phyloP scores from a whole-genome alignment of 1,140 invertebrate species.

The Diplogasteroides magnus region DNA sequence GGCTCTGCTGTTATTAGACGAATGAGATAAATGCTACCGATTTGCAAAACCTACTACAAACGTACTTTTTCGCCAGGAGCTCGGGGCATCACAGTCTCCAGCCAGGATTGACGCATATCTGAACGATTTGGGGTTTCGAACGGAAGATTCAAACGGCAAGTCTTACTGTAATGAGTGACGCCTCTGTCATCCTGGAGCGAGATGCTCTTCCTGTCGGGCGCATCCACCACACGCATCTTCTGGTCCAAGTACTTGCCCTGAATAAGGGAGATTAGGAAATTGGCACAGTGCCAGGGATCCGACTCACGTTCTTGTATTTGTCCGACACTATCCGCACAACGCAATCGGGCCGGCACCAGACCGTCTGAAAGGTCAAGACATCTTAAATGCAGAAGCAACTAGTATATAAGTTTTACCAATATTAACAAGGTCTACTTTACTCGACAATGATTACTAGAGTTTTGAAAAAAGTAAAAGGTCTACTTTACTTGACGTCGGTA shows the following conservation, averaged over 20 bases:
- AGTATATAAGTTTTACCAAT: neutral
- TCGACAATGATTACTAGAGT: too few species aligned
- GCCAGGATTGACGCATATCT: conserved; percentile 19
- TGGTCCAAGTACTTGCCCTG: conserved; percentile 17
- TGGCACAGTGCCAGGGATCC: too few species aligned
- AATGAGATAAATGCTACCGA: too few species aligned
- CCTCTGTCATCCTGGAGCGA: conserved; percentile 26
- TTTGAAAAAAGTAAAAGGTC: too few species aligned
- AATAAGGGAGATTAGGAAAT: too few species aligned
- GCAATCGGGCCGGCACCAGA: neutral
- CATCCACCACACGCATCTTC: conserved; percentile 28
- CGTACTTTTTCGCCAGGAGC: conserved; percentile 7
- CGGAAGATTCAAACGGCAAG: neutral
- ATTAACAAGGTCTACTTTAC: neutral
- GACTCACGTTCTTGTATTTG: neutral
- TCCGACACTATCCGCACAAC: neutral
- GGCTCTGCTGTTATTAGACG: too few species aligned
- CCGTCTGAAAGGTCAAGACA: neutral
- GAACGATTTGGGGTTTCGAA: neutral
- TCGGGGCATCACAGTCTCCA: conserved; percentile 28
- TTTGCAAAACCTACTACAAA: too few species aligned
- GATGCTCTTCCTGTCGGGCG: conserved; percentile 12
- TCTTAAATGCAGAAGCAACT: neutral
- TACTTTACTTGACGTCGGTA: too few species aligned
- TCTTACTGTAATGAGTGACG: conserved; percentile 19